A percentile compares a stretch with the other conserved stretches of the same genome.
These are phyloP conservation scores for Henricia sp. DNA, from an alignment of 53 echinoderm and acorn worm species.

Conservation along the genomic window DNA sequence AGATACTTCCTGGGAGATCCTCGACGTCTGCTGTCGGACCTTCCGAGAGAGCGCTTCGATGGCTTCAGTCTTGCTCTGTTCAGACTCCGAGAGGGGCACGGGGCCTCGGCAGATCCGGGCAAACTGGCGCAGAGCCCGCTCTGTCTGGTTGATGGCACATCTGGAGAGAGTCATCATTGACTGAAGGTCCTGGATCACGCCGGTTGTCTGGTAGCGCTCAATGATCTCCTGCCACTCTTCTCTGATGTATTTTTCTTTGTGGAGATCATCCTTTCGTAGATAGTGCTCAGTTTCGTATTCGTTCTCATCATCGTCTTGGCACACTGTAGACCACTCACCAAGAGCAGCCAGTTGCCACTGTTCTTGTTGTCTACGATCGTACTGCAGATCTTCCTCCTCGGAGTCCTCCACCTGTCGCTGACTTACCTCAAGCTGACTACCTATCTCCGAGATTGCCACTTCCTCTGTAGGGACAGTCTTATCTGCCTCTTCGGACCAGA, in stretches of 20 bases:
- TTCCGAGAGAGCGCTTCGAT: slow-evolving; percentile 9
- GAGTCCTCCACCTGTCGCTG: background rate
- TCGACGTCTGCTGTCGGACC: slow-evolving; percentile 19
- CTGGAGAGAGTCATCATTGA: slow-evolving; percentile 37
- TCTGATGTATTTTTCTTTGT: slow-evolving; percentile 27
- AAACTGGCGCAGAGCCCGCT: slow-evolving; percentile 43
- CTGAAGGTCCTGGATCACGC: slow-evolving; percentile 35
- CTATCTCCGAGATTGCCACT: background rate
- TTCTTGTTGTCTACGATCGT: slow-evolving; percentile 22
- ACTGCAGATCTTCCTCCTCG: slow-evolving; percentile 2
- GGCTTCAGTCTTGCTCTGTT: slow-evolving; percentile 48
- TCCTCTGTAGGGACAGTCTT: too few species aligned
- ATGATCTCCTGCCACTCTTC: background rate
- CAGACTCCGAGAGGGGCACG: slow-evolving; percentile 38
- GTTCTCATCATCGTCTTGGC: slow-evolving; percentile 32
- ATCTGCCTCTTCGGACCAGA: background rate
- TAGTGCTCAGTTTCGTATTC: slow-evolving; percentile 24
- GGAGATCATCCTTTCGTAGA: slow-evolving; percentile 14
- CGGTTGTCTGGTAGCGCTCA: slow-evolving; percentile 9
- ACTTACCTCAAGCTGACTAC: background rate
- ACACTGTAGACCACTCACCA: slow-evolving; percentile 34
- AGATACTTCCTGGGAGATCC: slow-evolving; percentile 5
- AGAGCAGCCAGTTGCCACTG: slow-evolving; percentile 42
- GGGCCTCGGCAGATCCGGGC: slow-evolving; percentile 46
- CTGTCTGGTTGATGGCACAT: slow-evolving; percentile 43